Conservation (phyloP, 2,797 vertebrate species). For the Hipposideros larvatus region DNA sequence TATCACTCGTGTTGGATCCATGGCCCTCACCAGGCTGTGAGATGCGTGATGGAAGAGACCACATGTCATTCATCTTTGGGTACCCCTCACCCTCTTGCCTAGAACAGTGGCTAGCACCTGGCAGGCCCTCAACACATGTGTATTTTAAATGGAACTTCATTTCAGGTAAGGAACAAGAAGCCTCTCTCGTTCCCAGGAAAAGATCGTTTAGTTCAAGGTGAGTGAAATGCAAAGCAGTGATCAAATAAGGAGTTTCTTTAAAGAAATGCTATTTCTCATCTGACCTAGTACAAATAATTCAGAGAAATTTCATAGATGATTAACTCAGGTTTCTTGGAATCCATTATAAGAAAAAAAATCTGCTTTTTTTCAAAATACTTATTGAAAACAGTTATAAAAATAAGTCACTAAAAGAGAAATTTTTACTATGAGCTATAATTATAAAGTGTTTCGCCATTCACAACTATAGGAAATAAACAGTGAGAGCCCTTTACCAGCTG, state of each 20-base stretch:
- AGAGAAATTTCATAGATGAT: background rate
- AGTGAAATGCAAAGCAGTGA: slow-evolving; percentile 29
- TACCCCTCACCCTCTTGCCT: background rate
- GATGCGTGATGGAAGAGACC: background rate
- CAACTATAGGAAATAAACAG: background rate
- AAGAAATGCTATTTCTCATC: slow-evolving; percentile 25
- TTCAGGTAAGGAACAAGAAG: slow-evolving; percentile 41
- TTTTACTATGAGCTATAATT: slow-evolving; percentile 14
- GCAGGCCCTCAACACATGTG: background rate
- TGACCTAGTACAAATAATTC: slow-evolving; percentile 29
- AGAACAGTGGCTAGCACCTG: background rate
- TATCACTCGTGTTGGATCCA: background rate
- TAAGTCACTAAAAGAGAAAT: background rate
- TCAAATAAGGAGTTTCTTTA: background rate
- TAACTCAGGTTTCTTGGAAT: slow-evolving; percentile 51
- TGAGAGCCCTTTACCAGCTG: background rate
- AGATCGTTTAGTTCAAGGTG: background rate
- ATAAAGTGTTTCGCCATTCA: background rate
- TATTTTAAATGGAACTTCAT: slow-evolving; percentile 31
- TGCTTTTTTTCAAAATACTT: slow-evolving; percentile 31
- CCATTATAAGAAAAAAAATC: background rate
- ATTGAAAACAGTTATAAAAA: slow-evolving; percentile 16
- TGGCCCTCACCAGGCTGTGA: background rate
- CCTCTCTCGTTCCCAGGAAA: background rate
- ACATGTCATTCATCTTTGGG: background rate